Evolutionary conservation across 2,797 vertebrate genomes (phyloP).

Genomic region (Sebastes vulpes): DNA sequence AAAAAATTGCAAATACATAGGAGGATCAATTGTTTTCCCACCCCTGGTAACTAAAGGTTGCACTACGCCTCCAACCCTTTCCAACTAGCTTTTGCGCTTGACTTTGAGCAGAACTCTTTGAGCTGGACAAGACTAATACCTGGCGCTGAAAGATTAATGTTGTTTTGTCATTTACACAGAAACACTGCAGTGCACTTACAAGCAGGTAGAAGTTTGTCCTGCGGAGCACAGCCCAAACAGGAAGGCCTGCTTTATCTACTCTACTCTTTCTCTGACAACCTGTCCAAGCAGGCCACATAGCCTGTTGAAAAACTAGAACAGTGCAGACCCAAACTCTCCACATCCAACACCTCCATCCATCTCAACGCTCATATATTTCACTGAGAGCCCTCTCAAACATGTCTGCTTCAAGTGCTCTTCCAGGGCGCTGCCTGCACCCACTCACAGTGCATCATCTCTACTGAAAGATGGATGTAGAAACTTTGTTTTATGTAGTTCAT

Average conservation of each 20-base stretch:
- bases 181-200: neutral
- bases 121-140: neutral
- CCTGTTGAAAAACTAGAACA: constrained; percentile 14
- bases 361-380: constrained; percentile 37
- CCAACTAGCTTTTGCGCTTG: neutral
- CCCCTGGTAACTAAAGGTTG: neutral
- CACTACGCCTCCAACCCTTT: neutral
- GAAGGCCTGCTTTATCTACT: constrained; percentile 13
- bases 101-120: neutral
- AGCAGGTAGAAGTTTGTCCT: constrained; percentile 2
- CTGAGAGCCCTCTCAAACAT: constrained; percentile 50
- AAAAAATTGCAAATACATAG: too few relatives aligned
- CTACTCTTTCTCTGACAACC: constrained; percentile 17
- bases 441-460: constrained; percentile 10
- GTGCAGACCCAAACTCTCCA: constrained; percentile 7
- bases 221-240: constrained; percentile 6
- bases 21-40: too few relatives aligned
- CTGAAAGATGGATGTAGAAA: constrained; percentile 18
- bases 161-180: constrained; percentile 17
- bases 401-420: constrained; percentile 49
- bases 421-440: constrained; percentile 15
- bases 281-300: constrained; percentile 32
- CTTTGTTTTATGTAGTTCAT: neutral
- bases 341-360: constrained; percentile 25
- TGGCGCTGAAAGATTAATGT: neutral